Percentiles rank a stretch among this genome's conserved stretches.
Evolutionary conservation across 2,888 invertebrate genomes (phyloP).

Genomic region (Cryptosula pallasiana): DNA sequence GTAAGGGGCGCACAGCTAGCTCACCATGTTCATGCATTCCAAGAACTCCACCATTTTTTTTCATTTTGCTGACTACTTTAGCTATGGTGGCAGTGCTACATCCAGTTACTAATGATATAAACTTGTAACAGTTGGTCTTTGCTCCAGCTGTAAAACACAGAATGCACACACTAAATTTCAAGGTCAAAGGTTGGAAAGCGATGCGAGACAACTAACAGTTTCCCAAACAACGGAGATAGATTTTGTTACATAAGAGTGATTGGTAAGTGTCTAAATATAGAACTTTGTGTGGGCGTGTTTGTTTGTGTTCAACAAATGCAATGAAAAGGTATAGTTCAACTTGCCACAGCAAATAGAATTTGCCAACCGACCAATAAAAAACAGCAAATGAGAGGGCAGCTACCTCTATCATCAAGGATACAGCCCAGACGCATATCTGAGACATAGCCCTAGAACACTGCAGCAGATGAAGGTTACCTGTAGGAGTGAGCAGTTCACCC

Average conservation of each 20-base stretch:
- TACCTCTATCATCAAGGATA: too few relatives aligned
- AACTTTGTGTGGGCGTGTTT: too few relatives aligned
- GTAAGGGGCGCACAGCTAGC: too few relatives aligned
- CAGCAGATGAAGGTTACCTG: too few relatives aligned
- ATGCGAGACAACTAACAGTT: background rate
- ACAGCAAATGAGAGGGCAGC: too few relatives aligned
- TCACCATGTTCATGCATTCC: conserved; percentile 46
- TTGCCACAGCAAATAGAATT: too few relatives aligned
- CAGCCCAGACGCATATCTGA: too few relatives aligned
- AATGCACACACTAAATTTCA: too few relatives aligned
- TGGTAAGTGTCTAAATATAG: background rate
- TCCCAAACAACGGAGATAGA: background rate
- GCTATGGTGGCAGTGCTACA: conserved; percentile 42
- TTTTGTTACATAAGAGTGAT: background rate
- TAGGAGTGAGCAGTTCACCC: conserved; percentile 51
- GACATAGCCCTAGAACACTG: too few relatives aligned
- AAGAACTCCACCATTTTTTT: conserved; percentile 38
- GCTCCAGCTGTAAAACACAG: conserved; percentile 34
- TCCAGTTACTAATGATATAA: conserved; percentile 47
- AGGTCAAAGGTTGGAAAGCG: conserved; percentile 15
- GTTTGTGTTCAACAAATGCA: too few relatives aligned
- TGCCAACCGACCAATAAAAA: too few relatives aligned
- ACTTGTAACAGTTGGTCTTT: conserved; percentile 45
- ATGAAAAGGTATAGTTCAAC: too few relatives aligned
- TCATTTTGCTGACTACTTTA: conserved; percentile 40